Percentiles rank a stretch among this genome's conserved stretches.
Evolutionary conservation across 2,888 invertebrate genomes (phyloP).

Genomic region (Copidosoma aretas): DNA sequence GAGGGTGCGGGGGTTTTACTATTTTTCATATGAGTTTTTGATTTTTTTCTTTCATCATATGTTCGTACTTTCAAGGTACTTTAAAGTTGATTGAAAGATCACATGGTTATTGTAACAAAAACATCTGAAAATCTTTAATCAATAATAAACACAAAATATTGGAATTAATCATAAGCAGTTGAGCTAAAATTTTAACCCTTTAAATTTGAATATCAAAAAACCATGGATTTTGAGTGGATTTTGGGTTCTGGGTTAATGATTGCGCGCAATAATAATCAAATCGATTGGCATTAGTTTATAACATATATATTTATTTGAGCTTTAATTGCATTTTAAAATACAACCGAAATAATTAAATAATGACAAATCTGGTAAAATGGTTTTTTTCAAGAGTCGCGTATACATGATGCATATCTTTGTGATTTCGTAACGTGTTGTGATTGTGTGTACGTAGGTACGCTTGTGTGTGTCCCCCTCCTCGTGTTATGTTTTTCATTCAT

Average conservation of each 20-base stretch:
- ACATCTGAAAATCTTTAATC: too few species aligned
- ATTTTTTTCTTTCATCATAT: too few species aligned
- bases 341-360: slow-evolving; percentile 84
- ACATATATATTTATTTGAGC: slow-evolving; percentile 88
- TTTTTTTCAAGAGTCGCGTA: slow-evolving; percentile 74
- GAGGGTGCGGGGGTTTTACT: too few species aligned
- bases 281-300: slow-evolving; percentile 68
- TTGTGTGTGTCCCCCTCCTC: slow-evolving; percentile 63
- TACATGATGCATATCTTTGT: slow-evolving; percentile 75
- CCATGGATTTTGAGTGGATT: background rate
- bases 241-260: background rate
- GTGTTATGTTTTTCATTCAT: slow-evolving; percentile 61
- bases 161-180: too few species aligned
- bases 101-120: too few species aligned
- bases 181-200: too few species aligned
- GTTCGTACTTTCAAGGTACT: too few species aligned
- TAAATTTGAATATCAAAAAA: background rate
- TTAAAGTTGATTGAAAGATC: too few species aligned
- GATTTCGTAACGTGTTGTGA: slow-evolving; percentile 62
- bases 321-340: slow-evolving; percentile 85
- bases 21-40: too few species aligned
- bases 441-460: slow-evolving; percentile 48
- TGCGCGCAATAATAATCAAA: slow-evolving; percentile 18
- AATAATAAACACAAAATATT: too few species aligned
- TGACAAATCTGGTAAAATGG: slow-evolving; percentile 79